Evolutionary conservation across 2,113 vertebrate genomes (phyloP).

Genomic region (Bufo gargarizans): DNA sequence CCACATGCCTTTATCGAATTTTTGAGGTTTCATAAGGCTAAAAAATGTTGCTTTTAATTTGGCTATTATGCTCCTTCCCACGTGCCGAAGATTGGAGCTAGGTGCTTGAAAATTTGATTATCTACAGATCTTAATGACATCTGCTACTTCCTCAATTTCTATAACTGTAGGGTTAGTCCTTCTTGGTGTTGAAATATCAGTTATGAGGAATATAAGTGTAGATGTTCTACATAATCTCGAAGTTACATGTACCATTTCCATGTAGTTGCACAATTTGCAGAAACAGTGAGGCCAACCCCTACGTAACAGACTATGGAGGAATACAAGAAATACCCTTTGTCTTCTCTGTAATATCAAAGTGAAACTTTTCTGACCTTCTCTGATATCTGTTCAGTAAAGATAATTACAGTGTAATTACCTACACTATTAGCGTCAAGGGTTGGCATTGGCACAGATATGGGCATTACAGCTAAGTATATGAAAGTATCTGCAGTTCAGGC

Average conservation of each 20-base stretch:
- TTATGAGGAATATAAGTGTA: not conserved
- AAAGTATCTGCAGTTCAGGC: not conserved
- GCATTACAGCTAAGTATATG: not conserved
- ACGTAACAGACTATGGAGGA: not conserved
- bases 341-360: not conserved
- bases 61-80: too few species aligned
- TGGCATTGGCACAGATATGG: not conserved
- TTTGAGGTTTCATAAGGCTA: too few species aligned
- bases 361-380: not conserved
- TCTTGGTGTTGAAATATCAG: too few species aligned
- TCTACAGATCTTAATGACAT: too few species aligned
- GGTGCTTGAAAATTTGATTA: too few species aligned
- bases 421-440: not conserved
- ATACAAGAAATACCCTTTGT: not conserved
- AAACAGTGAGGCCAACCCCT: not conserved
- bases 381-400: not conserved
- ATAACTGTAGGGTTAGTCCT: too few species aligned
- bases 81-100: too few species aligned
- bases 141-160: too few species aligned
- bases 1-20: too few species aligned
- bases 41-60: too few species aligned
- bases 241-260: not conserved
- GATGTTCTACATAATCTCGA: not conserved
- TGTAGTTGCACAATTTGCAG: not conserved
- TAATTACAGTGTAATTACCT: not conserved